Conservation (phyloP, 2,888 invertebrate genomes). For the Eutolmus rufibarbis region DNA sequence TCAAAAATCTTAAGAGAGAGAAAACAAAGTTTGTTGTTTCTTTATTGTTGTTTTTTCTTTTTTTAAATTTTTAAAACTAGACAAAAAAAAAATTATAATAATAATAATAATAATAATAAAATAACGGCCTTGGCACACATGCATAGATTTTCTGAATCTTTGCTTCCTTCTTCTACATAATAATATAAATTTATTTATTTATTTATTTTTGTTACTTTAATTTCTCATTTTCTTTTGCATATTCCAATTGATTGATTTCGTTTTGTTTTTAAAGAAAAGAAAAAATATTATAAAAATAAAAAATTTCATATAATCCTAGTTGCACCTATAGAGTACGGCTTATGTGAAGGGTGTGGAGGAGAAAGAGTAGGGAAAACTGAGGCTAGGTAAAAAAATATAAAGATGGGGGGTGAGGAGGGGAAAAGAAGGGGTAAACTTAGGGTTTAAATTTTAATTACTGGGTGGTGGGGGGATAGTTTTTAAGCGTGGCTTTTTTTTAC, state of each 20-base stretch:
- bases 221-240: neutral
- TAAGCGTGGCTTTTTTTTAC: too few species aligned
- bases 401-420: neutral
- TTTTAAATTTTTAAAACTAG: neutral
- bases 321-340: conserved; percentile 4
- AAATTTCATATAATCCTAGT: conserved; percentile 1
- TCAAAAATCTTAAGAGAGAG: neutral
- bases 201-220: neutral
- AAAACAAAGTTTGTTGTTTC: neutral
- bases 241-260: neutral
- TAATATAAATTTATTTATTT: neutral
- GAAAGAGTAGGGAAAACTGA: neutral
- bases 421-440: neutral
- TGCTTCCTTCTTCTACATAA: neutral
- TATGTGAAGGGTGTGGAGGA: neutral
- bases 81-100: conserved; percentile 1
- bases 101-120: conserved; percentile 16
- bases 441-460: neutral
- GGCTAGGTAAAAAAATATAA: neutral
- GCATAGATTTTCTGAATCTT: neutral
- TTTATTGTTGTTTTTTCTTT: neutral
- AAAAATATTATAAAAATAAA: neutral
- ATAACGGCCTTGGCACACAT: conserved; percentile 23
- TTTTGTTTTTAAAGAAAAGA: neutral
- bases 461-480: too few species aligned